Conservation (phyloP, 2,113 vertebrate genomes). For the Oryzias woworae region DNA sequence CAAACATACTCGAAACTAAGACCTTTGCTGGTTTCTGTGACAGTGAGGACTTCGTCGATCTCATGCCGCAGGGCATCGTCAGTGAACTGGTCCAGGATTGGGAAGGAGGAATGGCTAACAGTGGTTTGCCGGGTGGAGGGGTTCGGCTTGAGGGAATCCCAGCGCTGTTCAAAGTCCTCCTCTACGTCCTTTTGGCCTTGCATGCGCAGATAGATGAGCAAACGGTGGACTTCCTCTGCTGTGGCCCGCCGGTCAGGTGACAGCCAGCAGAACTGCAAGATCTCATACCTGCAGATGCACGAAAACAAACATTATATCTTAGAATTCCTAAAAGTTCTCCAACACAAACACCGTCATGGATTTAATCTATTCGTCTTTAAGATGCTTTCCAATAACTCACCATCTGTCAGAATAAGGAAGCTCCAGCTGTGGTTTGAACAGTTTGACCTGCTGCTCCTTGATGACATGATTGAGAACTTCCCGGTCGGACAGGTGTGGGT, state of each 20-base stretch:
- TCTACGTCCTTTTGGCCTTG: slow-evolving; percentile 92
- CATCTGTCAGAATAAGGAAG: slow-evolving; percentile 95
- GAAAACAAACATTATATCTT: not conserved
- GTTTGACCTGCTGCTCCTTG: slow-evolving; percentile 88
- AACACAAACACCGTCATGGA: not conserved
- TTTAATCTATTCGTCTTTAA: not conserved
- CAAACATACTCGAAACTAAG: slow-evolving; percentile 97
- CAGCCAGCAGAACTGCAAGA: slow-evolving; percentile 95
- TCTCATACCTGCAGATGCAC: slow-evolving; percentile 85
- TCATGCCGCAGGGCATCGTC: slow-evolving; percentile 87
- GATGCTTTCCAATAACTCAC: slow-evolving; percentile 64
- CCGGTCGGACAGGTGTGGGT: slow-evolving; percentile 85
- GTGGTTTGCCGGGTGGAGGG: slow-evolving; percentile 79
- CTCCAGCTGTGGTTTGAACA: slow-evolving; percentile 87
- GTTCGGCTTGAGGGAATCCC: slow-evolving; percentile 91
- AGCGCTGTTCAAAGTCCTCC: slow-evolving; percentile 93
- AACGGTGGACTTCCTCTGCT: slow-evolving; percentile 91
- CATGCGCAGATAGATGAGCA: slow-evolving; percentile 93
- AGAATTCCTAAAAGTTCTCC: not conserved
- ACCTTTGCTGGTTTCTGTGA: slow-evolving; percentile 94
- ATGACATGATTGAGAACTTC: slow-evolving; percentile 93
- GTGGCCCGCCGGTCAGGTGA: slow-evolving; percentile 89
- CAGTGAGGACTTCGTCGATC: slow-evolving; percentile 93
- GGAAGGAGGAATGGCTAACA: slow-evolving; percentile 86
- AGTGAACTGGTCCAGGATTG: slow-evolving; percentile 90